Percentiles rank a stretch among this genome's conserved stretches.
Evolutionary conservation across 2,888 invertebrate species (phyloP).

Genomic region (Eupithecia pulchellata): DNA sequence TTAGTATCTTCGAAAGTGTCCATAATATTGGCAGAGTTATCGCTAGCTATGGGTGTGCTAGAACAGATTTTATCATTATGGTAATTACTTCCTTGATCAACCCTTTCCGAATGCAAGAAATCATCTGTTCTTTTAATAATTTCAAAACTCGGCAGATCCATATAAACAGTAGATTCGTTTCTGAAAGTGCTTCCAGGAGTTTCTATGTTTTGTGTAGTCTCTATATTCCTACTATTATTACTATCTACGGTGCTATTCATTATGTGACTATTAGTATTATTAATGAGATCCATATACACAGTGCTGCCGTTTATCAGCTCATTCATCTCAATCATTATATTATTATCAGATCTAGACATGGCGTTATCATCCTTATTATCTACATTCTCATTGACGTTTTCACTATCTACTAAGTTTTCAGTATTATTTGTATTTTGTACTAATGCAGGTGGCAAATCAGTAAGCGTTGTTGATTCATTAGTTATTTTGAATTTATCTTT

Average conservation of each 20-base stretch:
- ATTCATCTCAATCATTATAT: conserved; percentile 40
- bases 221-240: conserved; percentile 46
- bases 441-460: conserved; percentile 66
- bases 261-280: conserved; percentile 62
- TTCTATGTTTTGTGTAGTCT: conserved; percentile 40
- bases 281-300: conserved; percentile 75
- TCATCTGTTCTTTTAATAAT: conserved; percentile 62
- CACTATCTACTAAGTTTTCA: conserved; percentile 42
- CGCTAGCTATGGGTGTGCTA: conserved; percentile 74
- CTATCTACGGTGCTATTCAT: conserved; percentile 52
- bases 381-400: conserved; percentile 43
- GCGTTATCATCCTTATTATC: conserved; percentile 43
- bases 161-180: conserved; percentile 75
- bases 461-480: conserved; percentile 47
- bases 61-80: conserved; percentile 53
- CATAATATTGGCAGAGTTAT: conserved; percentile 53
- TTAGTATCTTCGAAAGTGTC: conserved; percentile 59
- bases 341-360: conserved; percentile 54
- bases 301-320: conserved; percentile 59
- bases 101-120: conserved; percentile 70
- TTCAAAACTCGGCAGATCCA: conserved; percentile 71
- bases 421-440: conserved; percentile 69
- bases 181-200: conserved; percentile 51
- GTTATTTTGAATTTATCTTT: conserved; percentile 28
- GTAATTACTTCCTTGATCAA: conserved; percentile 40